Percentiles rank a stretch among this genome's conserved stretches.
Conservation (phyloP, 2,797 vertebrate genomes). For the Galaxias olidus region DNA sequence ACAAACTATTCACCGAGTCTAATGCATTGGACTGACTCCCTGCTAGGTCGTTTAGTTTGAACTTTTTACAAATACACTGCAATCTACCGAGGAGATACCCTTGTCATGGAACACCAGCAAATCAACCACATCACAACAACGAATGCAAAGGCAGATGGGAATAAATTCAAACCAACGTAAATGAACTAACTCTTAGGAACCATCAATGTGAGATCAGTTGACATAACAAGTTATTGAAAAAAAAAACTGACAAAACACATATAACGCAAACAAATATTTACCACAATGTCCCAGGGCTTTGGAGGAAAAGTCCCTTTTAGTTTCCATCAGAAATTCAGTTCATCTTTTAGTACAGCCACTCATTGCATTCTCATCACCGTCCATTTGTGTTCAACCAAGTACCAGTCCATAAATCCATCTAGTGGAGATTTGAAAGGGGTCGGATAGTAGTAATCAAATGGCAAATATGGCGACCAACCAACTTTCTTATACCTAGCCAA, state of each 20-base stretch:
- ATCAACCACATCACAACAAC: slow-evolving; percentile 18
- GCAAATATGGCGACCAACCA: slow-evolving; percentile 1
- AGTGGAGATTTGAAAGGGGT: slow-evolving; percentile 32
- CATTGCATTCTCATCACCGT: slow-evolving; percentile 4
- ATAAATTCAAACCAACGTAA: slow-evolving; percentile 32
- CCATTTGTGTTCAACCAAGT: slow-evolving; percentile 32
- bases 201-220: slow-evolving; percentile 26
- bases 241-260: slow-evolving; percentile 24
- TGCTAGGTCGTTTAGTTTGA: not conserved
- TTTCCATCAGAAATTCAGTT: slow-evolving; percentile 42
- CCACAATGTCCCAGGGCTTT: slow-evolving; percentile 53
- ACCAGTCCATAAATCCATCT: slow-evolving; percentile 18
- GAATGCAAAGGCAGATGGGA: slow-evolving; percentile 28
- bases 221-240: slow-evolving; percentile 22
- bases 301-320: slow-evolving; percentile 40
- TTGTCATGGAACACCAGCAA: not conserved
- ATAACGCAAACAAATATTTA: slow-evolving; percentile 38
- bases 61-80: not conserved
- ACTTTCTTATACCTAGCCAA: slow-evolving; percentile 28
- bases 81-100: not conserved
- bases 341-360: slow-evolving; percentile 41
- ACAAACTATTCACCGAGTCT: not conserved
- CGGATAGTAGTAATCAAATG: slow-evolving; percentile 26
- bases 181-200: slow-evolving; percentile 21
- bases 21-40: not conserved